phyloP scores from a whole-genome alignment of 1,140 invertebrate species.

The Venustaconcha ellipsiformis region DNA sequence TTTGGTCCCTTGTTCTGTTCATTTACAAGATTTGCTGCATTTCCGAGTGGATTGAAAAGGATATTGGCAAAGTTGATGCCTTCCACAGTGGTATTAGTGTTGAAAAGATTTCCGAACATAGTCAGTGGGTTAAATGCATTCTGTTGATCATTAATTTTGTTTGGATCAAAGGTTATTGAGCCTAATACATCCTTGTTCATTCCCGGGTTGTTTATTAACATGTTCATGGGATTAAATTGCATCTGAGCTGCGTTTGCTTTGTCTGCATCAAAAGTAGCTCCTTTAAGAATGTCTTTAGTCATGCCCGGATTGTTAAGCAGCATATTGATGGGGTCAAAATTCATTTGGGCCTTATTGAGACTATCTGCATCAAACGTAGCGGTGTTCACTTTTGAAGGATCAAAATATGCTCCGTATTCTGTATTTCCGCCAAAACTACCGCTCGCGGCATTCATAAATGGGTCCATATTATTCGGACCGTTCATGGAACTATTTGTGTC shows the following conservation, averaged over 20 bases:
- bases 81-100: neutral
- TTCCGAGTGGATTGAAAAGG: neutral
- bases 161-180: constrained; percentile 7
- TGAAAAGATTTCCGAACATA: constrained; percentile 3
- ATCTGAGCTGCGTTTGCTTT: constrained; percentile 8
- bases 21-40: too few species aligned
- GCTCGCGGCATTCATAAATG: too few species aligned
- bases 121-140: constrained; percentile 11
- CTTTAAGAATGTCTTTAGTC: constrained; percentile 15
- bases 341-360: constrained; percentile 11
- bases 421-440: neutral
- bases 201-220: constrained; percentile 6
- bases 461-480: too few species aligned
- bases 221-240: constrained; percentile 5
- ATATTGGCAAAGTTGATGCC: neutral
- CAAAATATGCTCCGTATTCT: constrained; percentile 6
- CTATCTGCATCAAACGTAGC: constrained; percentile 17
- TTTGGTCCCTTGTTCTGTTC: too few species aligned
- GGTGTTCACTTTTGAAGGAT: constrained; percentile 11
- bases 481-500: too few species aligned
- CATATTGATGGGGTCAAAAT: constrained; percentile 21
- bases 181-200: constrained; percentile 1
- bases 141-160: neutral
- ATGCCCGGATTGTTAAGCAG: constrained; percentile 17
- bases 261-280: constrained; percentile 14